Conservation (phyloP, 2,888 invertebrate species). For the Fragum whitleyi region DNA sequence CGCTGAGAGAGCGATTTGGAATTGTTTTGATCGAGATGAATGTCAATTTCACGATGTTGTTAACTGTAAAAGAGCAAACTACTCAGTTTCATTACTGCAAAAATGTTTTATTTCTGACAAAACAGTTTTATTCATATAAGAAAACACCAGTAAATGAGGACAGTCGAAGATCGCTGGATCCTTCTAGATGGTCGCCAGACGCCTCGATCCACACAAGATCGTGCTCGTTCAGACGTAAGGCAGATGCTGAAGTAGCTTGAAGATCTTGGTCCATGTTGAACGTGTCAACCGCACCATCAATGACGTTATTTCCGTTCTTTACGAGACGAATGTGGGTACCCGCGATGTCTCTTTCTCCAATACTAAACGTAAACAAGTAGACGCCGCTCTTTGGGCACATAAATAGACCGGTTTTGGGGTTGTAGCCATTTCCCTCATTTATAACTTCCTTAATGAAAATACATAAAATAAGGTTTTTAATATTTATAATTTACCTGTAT, state of each 20-base stretch:
- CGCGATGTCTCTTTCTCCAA: background rate
- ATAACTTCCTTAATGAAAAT: background rate
- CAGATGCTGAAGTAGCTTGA: too few relatives aligned
- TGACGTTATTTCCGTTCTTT: background rate
- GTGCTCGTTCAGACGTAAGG: background rate
- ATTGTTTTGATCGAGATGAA: too few relatives aligned
- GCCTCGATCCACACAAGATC: constrained; percentile 6
- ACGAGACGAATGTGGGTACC: background rate
- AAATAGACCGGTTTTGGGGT: constrained; percentile 5
- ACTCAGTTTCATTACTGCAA: too few relatives aligned
- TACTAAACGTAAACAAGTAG: constrained; percentile 11
- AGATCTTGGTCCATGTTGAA: background rate
- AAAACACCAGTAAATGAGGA: constrained; percentile 5
- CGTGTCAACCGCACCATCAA: background rate
- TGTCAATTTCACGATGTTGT: too few relatives aligned
- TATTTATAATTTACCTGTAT: background rate
- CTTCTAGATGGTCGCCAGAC: constrained; percentile 3
- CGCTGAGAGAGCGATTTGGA: too few relatives aligned
- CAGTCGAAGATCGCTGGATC: background rate
- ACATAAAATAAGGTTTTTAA: background rate
- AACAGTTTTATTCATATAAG: constrained; percentile 20
- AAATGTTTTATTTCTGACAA: too few relatives aligned
- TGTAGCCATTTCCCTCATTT: constrained; percentile 2
- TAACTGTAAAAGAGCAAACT: too few relatives aligned
- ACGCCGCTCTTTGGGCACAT: constrained; percentile 2